A percentile compares a stretch with the other conserved stretches of the same genome.
Conservation (phyloP, 2,113 vertebrate species). For the Hylia prasina region DNA sequence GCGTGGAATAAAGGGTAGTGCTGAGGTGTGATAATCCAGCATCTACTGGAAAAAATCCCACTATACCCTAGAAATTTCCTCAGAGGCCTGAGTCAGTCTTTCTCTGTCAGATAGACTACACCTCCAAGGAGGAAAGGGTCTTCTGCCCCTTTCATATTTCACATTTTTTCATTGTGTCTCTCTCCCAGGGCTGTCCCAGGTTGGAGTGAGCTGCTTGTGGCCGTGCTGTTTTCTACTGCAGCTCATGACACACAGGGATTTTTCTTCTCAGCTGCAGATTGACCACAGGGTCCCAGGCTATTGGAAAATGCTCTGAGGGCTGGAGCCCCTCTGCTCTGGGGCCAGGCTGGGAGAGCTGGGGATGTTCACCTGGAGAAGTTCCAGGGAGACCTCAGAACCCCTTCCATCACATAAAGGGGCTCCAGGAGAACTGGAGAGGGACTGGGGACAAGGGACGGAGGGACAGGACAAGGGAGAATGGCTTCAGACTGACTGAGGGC, state of each 20-base stretch:
- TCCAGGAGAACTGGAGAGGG: background rate
- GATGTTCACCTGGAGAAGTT: fast-evolving
- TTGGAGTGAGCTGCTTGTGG: background rate
- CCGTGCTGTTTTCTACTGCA: background rate
- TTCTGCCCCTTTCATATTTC: background rate
- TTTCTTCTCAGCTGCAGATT: background rate
- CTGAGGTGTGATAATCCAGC: background rate
- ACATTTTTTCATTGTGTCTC: background rate
- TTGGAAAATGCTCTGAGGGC: fast-evolving
- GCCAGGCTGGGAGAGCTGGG: background rate
- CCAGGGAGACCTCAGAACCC: background rate
- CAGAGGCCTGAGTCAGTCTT: background rate
- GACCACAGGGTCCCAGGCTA: background rate
- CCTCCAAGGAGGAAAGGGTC: background rate
- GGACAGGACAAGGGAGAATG: background rate
- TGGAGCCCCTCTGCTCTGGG: background rate
- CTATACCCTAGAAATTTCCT: background rate
- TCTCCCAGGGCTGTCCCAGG: background rate
- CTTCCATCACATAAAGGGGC: background rate
- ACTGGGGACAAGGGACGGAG: background rate
- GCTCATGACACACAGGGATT: background rate
- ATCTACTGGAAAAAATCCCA: background rate
- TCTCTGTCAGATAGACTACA: background rate
- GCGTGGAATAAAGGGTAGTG: background rate
- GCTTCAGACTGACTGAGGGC: background rate